These are phyloP conservation scores for Circaetus gallicus DNA, from an alignment of 2,113 vertebrate genomes.

Conservation along the genomic window DNA sequence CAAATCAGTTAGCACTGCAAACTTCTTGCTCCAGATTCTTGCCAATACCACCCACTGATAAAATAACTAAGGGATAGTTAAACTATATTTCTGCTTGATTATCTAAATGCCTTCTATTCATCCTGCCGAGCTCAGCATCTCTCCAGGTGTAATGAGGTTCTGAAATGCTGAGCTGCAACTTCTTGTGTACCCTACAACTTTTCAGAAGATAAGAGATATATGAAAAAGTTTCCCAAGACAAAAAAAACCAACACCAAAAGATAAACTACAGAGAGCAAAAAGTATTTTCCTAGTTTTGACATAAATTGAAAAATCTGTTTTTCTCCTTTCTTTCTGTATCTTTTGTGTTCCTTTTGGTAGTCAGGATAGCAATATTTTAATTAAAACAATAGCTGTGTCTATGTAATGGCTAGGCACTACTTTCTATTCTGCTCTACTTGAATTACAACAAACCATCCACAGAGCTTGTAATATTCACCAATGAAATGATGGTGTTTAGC, in stretches of 20 bases:
- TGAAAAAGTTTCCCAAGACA: background rate
- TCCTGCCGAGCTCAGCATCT: background rate
- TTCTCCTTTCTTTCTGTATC: background rate
- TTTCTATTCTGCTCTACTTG: background rate
- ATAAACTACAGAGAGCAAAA: background rate
- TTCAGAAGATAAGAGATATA: background rate
- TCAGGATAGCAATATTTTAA: background rate
- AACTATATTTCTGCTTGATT: background rate
- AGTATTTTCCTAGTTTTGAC: background rate
- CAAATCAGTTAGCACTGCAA: background rate
- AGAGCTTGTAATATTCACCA: background rate
- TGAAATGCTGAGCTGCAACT: background rate
- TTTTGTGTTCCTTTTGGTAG: background rate
- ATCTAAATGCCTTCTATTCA: background rate
- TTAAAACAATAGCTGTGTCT: background rate
- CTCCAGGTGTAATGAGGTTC: background rate
- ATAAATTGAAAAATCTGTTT: fast-evolving
- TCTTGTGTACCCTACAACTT: background rate
- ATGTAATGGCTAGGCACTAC: background rate
- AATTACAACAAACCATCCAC: background rate
- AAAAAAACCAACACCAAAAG: background rate
- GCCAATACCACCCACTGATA: background rate
- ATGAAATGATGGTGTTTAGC: background rate
- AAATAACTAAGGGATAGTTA: background rate
- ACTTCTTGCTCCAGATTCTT: background rate